These are phyloP conservation scores for Taxidea taxus DNA, from an alignment of 2,113 vertebrate species.

Conservation along the genomic window DNA sequence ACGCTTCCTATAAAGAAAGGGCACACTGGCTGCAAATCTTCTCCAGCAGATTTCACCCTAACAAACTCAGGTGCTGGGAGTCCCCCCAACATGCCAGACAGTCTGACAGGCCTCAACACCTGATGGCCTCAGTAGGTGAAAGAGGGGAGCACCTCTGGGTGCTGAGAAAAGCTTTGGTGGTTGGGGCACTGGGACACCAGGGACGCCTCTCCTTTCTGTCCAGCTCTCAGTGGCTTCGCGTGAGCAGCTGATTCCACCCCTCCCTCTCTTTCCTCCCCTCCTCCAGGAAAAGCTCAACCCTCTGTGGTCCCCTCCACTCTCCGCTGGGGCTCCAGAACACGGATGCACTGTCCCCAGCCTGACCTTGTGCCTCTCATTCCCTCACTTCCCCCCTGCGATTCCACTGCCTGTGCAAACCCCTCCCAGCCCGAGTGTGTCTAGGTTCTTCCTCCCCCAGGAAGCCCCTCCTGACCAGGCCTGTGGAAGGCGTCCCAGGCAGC, in stretches of 20 bases:
- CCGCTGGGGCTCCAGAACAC: background rate
- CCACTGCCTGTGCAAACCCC: too few species aligned
- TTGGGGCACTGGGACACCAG: fast-evolving
- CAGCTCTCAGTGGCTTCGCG: background rate
- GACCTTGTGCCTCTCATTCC: background rate
- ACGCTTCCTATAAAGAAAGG: background rate
- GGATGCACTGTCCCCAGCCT: fast-evolving
- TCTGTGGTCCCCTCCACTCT: background rate
- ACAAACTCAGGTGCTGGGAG: background rate
- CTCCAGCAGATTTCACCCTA: background rate
- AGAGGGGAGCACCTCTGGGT: background rate
- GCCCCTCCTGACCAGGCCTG: background rate
- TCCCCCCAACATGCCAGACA: too few species aligned
- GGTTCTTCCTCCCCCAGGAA: background rate
- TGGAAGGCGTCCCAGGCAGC: background rate
- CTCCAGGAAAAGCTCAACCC: background rate
- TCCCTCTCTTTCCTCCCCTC: too few species aligned
- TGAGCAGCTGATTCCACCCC: background rate
- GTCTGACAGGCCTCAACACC: background rate
- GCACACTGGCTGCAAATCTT: background rate
- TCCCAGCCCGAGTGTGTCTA: background rate
- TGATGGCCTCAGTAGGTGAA: fast-evolving
- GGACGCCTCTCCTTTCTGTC: background rate
- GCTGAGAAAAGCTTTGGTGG: background rate
- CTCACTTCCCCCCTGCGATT: fast-evolving